Conservation (phyloP, 2,888 invertebrate genomes). For the Desoria tigrina region DNA sequence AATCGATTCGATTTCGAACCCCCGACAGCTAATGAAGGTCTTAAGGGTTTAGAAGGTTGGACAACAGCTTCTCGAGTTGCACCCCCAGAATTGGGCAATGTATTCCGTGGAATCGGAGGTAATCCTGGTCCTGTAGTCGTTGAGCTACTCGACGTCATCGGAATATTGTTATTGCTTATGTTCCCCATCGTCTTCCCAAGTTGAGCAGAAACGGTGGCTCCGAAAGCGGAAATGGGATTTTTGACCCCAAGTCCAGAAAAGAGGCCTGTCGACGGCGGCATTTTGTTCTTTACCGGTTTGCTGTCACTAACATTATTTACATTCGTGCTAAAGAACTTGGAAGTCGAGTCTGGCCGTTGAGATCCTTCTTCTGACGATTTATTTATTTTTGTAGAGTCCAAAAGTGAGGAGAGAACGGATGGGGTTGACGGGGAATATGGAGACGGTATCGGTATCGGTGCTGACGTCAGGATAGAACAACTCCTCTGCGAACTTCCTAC, state of each 20-base stretch:
- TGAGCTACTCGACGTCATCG: slow-evolving; percentile 25
- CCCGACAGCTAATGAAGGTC: slow-evolving; percentile 37
- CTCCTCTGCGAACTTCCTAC: neutral
- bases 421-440: too few relatives aligned
- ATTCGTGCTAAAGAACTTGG: neutral
- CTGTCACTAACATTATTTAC: neutral
- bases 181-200: slow-evolving; percentile 10
- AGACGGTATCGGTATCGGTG: too few relatives aligned
- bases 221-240: slow-evolving; percentile 16
- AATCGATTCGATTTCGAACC: slow-evolving; percentile 22
- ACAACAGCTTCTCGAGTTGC: slow-evolving; percentile 10
- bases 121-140: slow-evolving; percentile 32
- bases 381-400: neutral
- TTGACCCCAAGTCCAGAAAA: slow-evolving; percentile 20
- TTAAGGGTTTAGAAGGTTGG: slow-evolving; percentile 25
- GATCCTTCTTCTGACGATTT: neutral
- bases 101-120: slow-evolving; percentile 45
- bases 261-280: slow-evolving; percentile 1
- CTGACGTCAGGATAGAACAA: too few relatives aligned
- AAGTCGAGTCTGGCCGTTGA: neutral
- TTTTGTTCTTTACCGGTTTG: slow-evolving; percentile 3
- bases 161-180: slow-evolving; percentile 22
- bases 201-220: neutral
- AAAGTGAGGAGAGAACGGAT: neutral
- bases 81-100: neutral